Evolutionary conservation across 2,888 invertebrate species (phyloP).

Genomic region (Sipha maydis): DNA sequence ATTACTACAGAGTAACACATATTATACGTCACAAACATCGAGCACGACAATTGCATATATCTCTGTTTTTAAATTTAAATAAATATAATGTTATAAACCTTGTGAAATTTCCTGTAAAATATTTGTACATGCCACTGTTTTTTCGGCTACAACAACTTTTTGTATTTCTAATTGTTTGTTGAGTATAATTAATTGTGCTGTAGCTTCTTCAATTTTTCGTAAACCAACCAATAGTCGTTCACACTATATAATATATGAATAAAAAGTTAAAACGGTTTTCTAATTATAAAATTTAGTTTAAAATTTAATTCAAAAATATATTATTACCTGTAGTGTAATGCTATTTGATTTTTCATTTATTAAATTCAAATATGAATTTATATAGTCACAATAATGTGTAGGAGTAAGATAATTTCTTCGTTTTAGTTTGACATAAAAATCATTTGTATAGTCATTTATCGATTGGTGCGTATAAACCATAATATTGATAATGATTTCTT

Average conservation of each 20-base stretch:
- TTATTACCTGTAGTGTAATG: conserved; percentile 41
- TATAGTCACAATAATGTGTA: conserved; percentile 89
- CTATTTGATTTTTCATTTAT: conserved; percentile 75
- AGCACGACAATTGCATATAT: not conserved
- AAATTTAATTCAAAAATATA: not conserved
- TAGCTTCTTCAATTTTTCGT: conserved; percentile 88
- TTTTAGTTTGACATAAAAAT: conserved; percentile 79
- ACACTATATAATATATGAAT: conserved; percentile 69
- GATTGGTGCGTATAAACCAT: conserved; percentile 87
- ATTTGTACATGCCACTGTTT: conserved; percentile 82
- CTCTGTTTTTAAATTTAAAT: not conserved
- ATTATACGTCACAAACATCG: not conserved
- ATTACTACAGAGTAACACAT: too few relatives aligned
- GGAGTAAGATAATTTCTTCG: conserved; percentile 90
- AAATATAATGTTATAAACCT: conserved; percentile 67
- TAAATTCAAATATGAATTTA: conserved; percentile 80
- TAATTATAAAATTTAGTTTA: not conserved
- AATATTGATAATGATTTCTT: conserved; percentile 80
- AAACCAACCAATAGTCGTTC: conserved; percentile 78
- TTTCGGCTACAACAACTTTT: conserved; percentile 82
- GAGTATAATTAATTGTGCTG: conserved; percentile 80
- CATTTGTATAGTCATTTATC: conserved; percentile 77
- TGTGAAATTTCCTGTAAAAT: conserved; percentile 81
- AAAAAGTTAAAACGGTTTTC: not conserved
- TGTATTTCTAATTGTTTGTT: conserved; percentile 85